Conservation (phyloP, 2,888 invertebrate genomes). For the Biston betularia region DNA sequence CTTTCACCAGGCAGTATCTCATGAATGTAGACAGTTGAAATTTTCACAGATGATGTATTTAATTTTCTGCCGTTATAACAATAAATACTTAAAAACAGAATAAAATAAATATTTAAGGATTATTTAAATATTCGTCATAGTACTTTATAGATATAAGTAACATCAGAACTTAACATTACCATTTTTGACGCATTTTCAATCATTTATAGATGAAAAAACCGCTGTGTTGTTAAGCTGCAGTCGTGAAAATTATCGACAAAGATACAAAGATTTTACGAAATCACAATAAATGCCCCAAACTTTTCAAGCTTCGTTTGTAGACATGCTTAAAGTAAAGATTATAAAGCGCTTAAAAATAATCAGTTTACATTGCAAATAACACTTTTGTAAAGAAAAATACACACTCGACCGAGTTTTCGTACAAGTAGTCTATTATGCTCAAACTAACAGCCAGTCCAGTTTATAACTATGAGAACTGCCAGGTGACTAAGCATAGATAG, state of each 20-base stretch:
- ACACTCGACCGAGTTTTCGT: slow-evolving; percentile 3
- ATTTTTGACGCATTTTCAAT: neutral
- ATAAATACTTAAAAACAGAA: too few relatives aligned
- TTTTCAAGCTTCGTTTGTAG: neutral
- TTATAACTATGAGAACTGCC: neutral
- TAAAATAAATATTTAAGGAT: too few relatives aligned
- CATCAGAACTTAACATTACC: too few relatives aligned
- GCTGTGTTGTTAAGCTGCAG: neutral
- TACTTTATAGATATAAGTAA: too few relatives aligned
- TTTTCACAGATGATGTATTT: too few relatives aligned
- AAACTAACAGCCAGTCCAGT: slow-evolving; percentile 9
- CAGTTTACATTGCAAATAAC: slow-evolving; percentile 9
- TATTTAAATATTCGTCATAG: too few relatives aligned
- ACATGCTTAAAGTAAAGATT: too few relatives aligned
- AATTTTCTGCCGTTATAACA: too few relatives aligned
- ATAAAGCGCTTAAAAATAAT: slow-evolving; percentile 8
- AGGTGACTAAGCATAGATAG: too few relatives aligned
- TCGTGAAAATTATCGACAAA: neutral
- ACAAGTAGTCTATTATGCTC: neutral
- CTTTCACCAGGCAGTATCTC: too few relatives aligned
- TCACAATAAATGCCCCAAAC: neutral
- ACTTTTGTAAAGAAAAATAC: slow-evolving; percentile 9
- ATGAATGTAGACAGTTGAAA: too few relatives aligned
- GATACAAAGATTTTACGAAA: neutral
- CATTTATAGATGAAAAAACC: neutral